phyloP scores from a whole-genome alignment of 2,797 vertebrate species.

The Kryptolebias ocellatus region DNA sequence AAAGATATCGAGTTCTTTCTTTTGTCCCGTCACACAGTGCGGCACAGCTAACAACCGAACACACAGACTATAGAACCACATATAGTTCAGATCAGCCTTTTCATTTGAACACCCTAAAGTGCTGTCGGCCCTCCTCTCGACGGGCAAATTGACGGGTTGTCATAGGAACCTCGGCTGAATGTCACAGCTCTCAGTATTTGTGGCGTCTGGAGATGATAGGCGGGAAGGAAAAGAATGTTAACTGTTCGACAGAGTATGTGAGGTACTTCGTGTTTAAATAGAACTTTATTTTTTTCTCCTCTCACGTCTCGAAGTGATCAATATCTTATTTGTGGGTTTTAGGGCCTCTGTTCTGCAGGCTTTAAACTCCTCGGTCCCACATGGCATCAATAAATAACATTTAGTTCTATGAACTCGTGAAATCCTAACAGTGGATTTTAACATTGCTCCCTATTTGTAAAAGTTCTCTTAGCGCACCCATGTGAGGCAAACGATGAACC shows the following conservation, averaged over 20 bases:
- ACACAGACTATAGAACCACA: slow-evolving; percentile 32
- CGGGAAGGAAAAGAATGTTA: slow-evolving; percentile 33
- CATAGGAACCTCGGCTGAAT: slow-evolving; percentile 60
- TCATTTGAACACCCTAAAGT: slow-evolving; percentile 52
- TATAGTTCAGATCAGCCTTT: slow-evolving; percentile 45
- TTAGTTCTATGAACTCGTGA: slow-evolving; percentile 4
- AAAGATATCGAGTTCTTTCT: slow-evolving; percentile 35
- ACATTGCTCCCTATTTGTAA: too few species aligned
- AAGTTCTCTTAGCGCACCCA: too few species aligned
- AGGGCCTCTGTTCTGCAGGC: slow-evolving; percentile 56
- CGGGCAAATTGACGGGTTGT: slow-evolving; percentile 59
- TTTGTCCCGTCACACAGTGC: slow-evolving; percentile 35
- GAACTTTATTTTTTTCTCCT: slow-evolving; percentile 32
- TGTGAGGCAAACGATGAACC: too few species aligned
- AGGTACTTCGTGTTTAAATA: slow-evolving; percentile 68
- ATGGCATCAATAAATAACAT: slow-evolving; percentile 66
- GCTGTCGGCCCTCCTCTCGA: slow-evolving; percentile 46
- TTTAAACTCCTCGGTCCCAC: slow-evolving; percentile 39
- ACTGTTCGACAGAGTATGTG: slow-evolving; percentile 39
- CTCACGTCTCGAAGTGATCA: slow-evolving; percentile 42
- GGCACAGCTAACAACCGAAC: slow-evolving; percentile 10
- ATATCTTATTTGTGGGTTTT: slow-evolving; percentile 76
- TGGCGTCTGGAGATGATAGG: slow-evolving; percentile 5
- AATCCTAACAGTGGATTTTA: too few species aligned
- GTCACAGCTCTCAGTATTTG: slow-evolving; percentile 30